Evolutionary conservation across 2,113 vertebrate genomes (phyloP), one percentile per base, ranked within the genome.

Genomic region (Australoheros scitulus): DNA sequence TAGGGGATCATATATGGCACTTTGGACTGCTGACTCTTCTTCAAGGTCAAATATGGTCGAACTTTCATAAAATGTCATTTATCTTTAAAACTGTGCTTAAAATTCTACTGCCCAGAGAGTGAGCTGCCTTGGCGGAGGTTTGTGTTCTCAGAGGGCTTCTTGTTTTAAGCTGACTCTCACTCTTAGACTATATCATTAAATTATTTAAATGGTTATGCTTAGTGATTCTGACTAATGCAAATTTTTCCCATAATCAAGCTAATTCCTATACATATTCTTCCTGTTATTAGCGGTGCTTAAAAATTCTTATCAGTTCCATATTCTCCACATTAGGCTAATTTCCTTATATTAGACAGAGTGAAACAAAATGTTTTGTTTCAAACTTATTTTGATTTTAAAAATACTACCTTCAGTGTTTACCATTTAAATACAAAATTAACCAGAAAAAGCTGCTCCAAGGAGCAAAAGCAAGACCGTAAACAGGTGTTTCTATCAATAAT

Each of bases 401-500:
- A 72, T 17, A 8, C 2, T 50, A 6, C 7, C 10, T n/a, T 63
- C 20, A 38, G 11, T 14, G 11, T 63, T 36, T 18, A 63, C 3
- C 11, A 22, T 38, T 22, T 63, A 20, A 63, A 8, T 13, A 17
- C 2, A 52, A 52, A 52, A 52, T 18, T 6, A 6, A 34, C 32
- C 6, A 34, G 6, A 6, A 34, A 34, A 34, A 34, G 32, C 32
- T 34, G 59, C 78, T 88, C 43, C 65, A 17, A 20, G 18, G 36
- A 34, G 47, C 68, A 61, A 65, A 82, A 64, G 77, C 6, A 32
- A 79, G 79, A 91, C 82, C 88, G 57, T 76, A 80, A 92, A 88
- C 92, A 92, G 92, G 82, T 92, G 92, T 88, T 93, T 90, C 87
- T 52, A 79, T 84, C 87, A 91, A 76, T 59, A 84, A 85, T 90